A percentile compares a stretch with the other conserved stretches of the same genome.
Evolutionary conservation across 2,888 invertebrate species (phyloP).

Genomic region (Leucophora obtusa): DNA sequence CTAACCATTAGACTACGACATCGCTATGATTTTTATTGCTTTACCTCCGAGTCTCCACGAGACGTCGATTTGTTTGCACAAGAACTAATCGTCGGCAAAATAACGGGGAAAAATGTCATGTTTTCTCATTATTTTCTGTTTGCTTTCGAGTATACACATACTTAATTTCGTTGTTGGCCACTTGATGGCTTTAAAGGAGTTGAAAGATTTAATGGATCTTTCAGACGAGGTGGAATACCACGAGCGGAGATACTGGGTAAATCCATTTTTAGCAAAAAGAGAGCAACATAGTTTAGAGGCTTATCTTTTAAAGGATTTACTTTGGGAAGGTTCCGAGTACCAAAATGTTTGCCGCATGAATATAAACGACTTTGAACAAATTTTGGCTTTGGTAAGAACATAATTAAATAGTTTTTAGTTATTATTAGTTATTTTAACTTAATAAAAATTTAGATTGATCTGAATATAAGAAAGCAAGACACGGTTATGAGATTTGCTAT

Average conservation of each 20-base stretch:
- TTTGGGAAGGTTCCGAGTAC: not conserved
- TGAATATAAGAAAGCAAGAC: no score
- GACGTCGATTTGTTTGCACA: no score
- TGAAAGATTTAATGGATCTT: not conserved
- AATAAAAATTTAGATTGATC: no score
- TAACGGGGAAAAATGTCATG: no score
- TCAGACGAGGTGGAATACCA: not conserved
- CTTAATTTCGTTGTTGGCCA: no score
- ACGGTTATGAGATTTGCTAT: conserved; percentile 6
- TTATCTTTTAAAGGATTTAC: not conserved
- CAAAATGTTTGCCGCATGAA: not conserved
- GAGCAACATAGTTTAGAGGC: not conserved
- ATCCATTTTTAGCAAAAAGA: not conserved
- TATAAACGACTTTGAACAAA: not conserved
- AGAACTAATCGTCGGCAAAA: no score
- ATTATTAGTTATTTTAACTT: not conserved
- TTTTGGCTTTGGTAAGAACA: not conserved
- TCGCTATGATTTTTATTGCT: no score
- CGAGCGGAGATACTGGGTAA: conserved; percentile 2
- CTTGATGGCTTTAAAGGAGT: not conserved
- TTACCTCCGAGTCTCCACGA: no score
- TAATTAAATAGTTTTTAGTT: no score
- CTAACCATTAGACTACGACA: no score
- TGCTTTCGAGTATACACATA: no score
- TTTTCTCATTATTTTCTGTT: no score